Conservation (phyloP, 2,797 vertebrate genomes). For the Heterohyrax brucei region DNA sequence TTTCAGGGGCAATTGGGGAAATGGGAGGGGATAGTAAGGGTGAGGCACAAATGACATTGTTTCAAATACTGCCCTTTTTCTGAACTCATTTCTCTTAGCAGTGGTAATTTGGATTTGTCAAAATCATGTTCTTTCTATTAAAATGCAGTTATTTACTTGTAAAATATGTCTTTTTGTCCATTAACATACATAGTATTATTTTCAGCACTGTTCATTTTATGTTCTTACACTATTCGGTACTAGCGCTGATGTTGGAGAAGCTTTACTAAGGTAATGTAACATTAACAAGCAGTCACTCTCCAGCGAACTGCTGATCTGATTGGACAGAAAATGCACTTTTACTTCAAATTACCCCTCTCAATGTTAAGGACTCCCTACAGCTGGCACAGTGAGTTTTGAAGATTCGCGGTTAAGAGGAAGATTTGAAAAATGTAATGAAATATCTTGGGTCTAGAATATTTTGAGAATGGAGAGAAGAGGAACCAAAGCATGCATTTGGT, state of each 20-base stretch:
- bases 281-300: not conserved
- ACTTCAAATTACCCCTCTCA: not conserved
- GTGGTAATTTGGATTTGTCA: not conserved
- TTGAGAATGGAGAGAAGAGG: constrained; percentile 27
- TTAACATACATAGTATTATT: not conserved
- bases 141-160: not conserved
- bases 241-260: not conserved
- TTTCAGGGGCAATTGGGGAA: not conserved
- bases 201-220: not conserved
- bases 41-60: not conserved
- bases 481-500: not conserved
- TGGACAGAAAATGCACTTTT: not conserved
- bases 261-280: not conserved
- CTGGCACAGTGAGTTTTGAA: constrained; percentile 4
- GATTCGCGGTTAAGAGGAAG: not conserved
- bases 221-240: not conserved
- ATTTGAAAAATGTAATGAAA: not conserved
- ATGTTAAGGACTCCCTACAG: not conserved
- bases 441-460: not conserved
- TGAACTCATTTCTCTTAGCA: not conserved
- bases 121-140: not conserved
- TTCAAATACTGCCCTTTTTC: not conserved
- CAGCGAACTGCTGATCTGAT: not conserved
- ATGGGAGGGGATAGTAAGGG: not conserved
- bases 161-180: not conserved